Percentiles rank a stretch among this genome's conserved stretches.
phyloP scores from a whole-genome alignment of 2,888 invertebrate species.

The Drosophila quinaria region DNA sequence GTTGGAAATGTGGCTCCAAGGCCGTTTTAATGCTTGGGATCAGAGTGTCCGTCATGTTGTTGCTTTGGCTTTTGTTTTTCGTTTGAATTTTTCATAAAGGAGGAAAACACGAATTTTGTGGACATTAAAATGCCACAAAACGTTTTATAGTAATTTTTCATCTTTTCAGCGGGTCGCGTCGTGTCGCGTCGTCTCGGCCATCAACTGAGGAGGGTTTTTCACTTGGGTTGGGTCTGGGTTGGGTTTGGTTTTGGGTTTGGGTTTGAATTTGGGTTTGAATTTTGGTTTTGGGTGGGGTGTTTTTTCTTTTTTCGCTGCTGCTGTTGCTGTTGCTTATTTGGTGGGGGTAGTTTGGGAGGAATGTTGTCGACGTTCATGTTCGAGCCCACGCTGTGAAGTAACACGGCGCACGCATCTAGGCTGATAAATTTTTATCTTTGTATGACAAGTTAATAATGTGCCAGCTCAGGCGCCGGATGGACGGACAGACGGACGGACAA shows the following conservation, averaged over 20 bases:
- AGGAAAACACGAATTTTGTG: conserved; percentile 61
- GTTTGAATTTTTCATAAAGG: conserved; percentile 73
- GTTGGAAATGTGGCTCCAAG: background rate
- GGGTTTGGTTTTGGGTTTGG: background rate
- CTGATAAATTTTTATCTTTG: conserved; percentile 83
- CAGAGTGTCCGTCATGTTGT: conserved; percentile 37
- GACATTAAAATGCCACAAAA: conserved; percentile 83
- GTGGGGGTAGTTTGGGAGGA: conserved; percentile 23
- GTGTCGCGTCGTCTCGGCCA: conserved; percentile 8
- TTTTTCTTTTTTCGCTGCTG: background rate
- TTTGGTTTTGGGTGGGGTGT: background rate
- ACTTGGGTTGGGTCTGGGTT: conserved; percentile 1
- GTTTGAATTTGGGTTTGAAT: background rate
- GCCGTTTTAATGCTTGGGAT: conserved; percentile 12
- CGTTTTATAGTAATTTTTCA: conserved; percentile 83
- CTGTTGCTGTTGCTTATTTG: background rate
- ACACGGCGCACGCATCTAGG: conserved; percentile 67
- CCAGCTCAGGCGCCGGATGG: conserved; percentile 58
- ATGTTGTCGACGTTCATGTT: conserved; percentile 68
- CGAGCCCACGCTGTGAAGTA: conserved; percentile 72
- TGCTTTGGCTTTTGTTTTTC: conserved; percentile 57
- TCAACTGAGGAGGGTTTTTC: conserved; percentile 26
- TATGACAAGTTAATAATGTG: conserved; percentile 84
- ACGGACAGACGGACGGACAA: conserved; percentile 2
- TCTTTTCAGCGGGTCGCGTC: conserved; percentile 56